Conservation (phyloP, 2,888 invertebrate genomes). For the Suillia variegata region DNA sequence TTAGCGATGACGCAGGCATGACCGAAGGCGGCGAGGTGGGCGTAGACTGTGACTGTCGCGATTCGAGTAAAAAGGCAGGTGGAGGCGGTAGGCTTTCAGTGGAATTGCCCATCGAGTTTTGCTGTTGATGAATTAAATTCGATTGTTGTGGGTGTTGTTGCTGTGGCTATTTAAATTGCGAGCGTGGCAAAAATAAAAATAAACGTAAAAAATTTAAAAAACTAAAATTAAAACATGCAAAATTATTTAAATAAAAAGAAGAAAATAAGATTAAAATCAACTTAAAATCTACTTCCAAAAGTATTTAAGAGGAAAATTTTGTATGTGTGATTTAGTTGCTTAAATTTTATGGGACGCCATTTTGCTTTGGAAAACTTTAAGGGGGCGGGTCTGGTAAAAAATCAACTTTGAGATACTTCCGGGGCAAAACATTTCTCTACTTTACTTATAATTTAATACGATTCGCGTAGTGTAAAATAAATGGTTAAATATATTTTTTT, state of each 20-base stretch:
- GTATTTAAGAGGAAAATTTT: neutral
- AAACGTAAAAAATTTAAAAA: slow-evolving; percentile 3
- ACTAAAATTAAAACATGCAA: slow-evolving; percentile 11
- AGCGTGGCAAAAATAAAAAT: slow-evolving; percentile 16
- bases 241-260: slow-evolving; percentile 34
- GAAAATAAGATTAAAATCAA: slow-evolving; percentile 26
- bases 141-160: slow-evolving; percentile 20
- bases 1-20: slow-evolving; percentile 62
- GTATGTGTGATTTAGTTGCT: neutral
- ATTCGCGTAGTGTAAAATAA: too few species aligned
- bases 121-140: slow-evolving; percentile 37
- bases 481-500: too few species aligned
- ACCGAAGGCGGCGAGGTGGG: slow-evolving; percentile 33
- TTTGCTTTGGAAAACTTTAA: too few species aligned
- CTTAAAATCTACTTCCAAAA: slow-evolving; percentile 16
- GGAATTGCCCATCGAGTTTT: slow-evolving; percentile 49
- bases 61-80: slow-evolving; percentile 59
- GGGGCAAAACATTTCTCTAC: too few species aligned
- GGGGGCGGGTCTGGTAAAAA: too few species aligned
- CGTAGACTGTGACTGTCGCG: slow-evolving; percentile 26
- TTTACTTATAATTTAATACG: too few species aligned
- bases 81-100: slow-evolving; percentile 61
- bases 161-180: slow-evolving; percentile 22
- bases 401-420: too few species aligned
- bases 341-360: too few species aligned